Percentiles rank a stretch among this genome's conserved stretches.
phyloP scores from a whole-genome alignment of 2,797 vertebrate species.

The Hephaestus fuliginosus region DNA sequence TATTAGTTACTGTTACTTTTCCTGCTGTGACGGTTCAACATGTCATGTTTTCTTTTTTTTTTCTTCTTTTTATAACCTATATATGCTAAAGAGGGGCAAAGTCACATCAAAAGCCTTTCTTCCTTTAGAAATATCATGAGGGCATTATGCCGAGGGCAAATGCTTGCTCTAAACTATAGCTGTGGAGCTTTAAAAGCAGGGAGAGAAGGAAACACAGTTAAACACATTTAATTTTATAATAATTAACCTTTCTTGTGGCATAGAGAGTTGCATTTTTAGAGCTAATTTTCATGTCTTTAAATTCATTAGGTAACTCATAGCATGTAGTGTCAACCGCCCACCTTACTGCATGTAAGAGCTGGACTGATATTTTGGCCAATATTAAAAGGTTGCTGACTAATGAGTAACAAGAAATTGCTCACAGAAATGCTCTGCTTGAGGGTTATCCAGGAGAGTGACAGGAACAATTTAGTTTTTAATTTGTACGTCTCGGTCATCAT shows the following conservation, averaged over 20 bases:
- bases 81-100: not conserved
- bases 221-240: not conserved
- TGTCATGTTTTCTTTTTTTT: not conserved
- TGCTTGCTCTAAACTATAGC: not conserved
- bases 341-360: not conserved
- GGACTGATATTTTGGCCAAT: not conserved
- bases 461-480: not conserved
- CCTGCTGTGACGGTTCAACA: not conserved
- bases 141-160: not conserved
- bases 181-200: not conserved
- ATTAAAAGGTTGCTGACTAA: not conserved
- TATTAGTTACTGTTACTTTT: conserved; percentile 5
- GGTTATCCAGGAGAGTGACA: not conserved
- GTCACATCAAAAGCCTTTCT: conserved; percentile 6
- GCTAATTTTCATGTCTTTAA: not conserved
- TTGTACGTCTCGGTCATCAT: too few species aligned
- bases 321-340: not conserved
- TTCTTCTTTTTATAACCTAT: not conserved
- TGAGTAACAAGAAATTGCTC: not conserved
- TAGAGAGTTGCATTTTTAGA: not conserved
- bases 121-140: not conserved
- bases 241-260: not conserved
- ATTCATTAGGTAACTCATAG: not conserved
- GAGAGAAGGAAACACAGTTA: not conserved
- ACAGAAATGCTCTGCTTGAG: not conserved